Evolutionary conservation across 2,113 vertebrate genomes (phyloP).

Genomic region (Aramus guarauna): DNA sequence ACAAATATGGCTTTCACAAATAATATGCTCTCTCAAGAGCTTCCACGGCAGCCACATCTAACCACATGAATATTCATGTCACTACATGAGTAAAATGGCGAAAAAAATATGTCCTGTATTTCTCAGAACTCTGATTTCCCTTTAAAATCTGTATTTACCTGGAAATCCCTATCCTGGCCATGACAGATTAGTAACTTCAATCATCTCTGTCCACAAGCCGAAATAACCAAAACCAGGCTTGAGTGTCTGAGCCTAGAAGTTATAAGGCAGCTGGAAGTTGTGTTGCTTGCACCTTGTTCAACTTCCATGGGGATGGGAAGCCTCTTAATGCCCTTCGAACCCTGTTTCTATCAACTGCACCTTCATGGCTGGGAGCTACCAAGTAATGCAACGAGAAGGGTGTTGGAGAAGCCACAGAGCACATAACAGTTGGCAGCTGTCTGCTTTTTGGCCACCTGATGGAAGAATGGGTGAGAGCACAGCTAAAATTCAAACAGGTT

Average conservation of each 20-base stretch:
- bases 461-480: not conserved
- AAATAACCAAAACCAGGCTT: not conserved
- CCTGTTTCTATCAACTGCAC: not conserved
- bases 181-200: not conserved
- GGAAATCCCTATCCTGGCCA: not conserved
- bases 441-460: not conserved
- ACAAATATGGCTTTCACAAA: not conserved
- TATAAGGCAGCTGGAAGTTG: not conserved
- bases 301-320: not conserved
- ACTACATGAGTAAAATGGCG: not conserved
- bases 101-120: not conserved
- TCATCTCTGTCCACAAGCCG: not conserved
- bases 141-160: not conserved
- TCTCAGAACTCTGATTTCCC: not conserved
- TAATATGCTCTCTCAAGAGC: not conserved
- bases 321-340: not conserved
- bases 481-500: not conserved
- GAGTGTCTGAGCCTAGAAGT: not conserved
- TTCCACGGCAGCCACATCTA: not conserved
- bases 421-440: not conserved
- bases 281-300: not conserved
- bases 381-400: not conserved
- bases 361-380: not conserved
- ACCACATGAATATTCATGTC: not conserved
- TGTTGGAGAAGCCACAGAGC: not conserved